Conservation (phyloP, 2,113 vertebrate species). For the Toxotes chatareus region DNA sequence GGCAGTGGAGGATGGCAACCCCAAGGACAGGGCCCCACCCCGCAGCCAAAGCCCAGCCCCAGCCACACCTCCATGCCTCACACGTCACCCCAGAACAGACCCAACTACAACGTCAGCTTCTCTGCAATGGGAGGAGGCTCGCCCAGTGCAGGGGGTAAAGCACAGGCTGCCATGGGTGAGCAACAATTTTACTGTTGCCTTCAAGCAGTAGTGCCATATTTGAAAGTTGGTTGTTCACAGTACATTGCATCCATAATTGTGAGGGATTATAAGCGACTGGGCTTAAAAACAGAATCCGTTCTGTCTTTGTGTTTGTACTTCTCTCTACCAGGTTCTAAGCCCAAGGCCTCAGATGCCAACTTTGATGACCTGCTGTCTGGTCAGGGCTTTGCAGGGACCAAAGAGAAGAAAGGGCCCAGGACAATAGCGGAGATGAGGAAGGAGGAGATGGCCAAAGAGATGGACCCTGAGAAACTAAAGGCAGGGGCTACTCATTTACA, state of each 20-base stretch:
- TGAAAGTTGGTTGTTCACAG: neutral
- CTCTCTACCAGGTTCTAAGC: conserved; percentile 88
- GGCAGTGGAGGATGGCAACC: conserved; percentile 86
- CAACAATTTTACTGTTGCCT: neutral
- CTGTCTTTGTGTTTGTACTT: conserved; percentile 6
- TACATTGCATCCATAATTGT: neutral
- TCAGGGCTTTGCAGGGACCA: conserved; percentile 95
- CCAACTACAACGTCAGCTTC: conserved; percentile 98
- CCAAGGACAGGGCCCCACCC: conserved; percentile 64
- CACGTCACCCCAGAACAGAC: conserved; percentile 93
- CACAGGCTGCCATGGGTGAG: conserved; percentile 86
- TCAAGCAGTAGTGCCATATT: too few relatives aligned
- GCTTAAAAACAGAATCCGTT: neutral
- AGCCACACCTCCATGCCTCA: conserved; percentile 87
- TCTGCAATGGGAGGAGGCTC: conserved; percentile 85
- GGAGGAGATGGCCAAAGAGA: conserved; percentile 99
- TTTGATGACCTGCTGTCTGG: conserved; percentile 96
- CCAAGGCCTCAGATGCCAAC: conserved; percentile 88
- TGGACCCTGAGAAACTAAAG: conserved; percentile 99
- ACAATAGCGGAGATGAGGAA: conserved; percentile 99
- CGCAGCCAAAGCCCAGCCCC: conserved; percentile 83
- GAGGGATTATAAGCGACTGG: neutral
- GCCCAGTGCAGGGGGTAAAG: conserved; percentile 85
- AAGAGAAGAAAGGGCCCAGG: conserved; percentile 94
- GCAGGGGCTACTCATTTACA: conserved; percentile 68